These are phyloP conservation scores for Tyrophagus putrescentiae DNA, from an alignment of 1,140 invertebrate species.

Conservation along the genomic window DNA sequence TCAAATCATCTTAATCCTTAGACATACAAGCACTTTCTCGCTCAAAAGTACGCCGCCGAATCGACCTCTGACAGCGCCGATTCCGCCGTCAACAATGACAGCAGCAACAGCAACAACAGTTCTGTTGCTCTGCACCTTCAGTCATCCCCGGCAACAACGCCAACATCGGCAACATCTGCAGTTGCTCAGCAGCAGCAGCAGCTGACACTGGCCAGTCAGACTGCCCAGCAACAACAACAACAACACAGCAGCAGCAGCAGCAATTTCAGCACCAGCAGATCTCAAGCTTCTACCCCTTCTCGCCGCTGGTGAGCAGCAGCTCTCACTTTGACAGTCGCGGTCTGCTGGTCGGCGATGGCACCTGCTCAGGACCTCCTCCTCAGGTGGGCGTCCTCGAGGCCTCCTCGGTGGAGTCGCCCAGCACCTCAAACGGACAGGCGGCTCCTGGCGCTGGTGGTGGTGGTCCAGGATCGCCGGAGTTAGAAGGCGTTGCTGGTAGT, in stretches of 20 bases:
- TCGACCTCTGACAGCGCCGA: conserved; percentile 16
- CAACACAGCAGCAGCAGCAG: too few relatives aligned
- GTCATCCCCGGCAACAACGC: neutral
- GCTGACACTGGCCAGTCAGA: neutral
- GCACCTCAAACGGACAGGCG: neutral
- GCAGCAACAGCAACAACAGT: conserved; percentile 16
- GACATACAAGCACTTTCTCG: conserved; percentile 26
- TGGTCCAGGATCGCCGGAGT: neutral
- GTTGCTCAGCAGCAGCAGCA: neutral
- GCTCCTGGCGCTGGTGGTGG: neutral
- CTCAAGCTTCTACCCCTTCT: neutral
- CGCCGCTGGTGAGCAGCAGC: conserved; percentile 3
- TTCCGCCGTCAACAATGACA: conserved; percentile 8
- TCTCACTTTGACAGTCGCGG: neutral
- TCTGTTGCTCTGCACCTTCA: conserved; percentile 10
- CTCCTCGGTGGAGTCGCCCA: conserved; percentile 17
- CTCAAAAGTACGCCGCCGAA: conserved; percentile 28
- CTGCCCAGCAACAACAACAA: too few relatives aligned
- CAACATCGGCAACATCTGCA: neutral
- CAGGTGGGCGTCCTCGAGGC: neutral
- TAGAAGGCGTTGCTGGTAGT: neutral
- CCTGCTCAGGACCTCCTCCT: neutral
- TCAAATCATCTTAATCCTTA: conserved; percentile 4
- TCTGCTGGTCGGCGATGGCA: too few relatives aligned
- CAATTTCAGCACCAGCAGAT: neutral